Percentiles rank a stretch among this genome's conserved stretches.
Conservation (phyloP, 2,888 invertebrate genomes). For the Aleiodes testaceus region DNA sequence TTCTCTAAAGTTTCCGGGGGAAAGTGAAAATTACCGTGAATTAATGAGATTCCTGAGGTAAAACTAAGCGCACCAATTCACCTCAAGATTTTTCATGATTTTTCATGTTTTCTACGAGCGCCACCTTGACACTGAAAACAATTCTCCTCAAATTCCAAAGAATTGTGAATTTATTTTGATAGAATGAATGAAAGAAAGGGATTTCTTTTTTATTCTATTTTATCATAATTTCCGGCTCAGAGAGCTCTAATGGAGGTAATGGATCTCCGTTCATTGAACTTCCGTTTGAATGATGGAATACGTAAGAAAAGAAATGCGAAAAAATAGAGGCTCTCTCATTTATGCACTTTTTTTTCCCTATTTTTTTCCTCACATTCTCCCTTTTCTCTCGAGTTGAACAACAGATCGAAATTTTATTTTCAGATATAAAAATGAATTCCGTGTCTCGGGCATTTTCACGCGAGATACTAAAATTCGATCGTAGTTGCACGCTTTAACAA, state of each 20-base stretch:
- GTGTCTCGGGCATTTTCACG: slow-evolving; percentile 35
- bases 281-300: too few species aligned
- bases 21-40: too few species aligned
- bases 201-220: background rate
- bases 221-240: background rate
- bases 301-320: too few species aligned
- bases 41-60: background rate
- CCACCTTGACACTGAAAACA: slow-evolving; percentile 4
- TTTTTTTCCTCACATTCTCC: too few species aligned
- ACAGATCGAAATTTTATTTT: slow-evolving; percentile 36
- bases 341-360: slow-evolving; percentile 1
- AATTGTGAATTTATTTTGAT: too few species aligned
- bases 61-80: background rate
- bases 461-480: slow-evolving; percentile 27
- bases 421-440: slow-evolving; percentile 34
- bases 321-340: background rate
- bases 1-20: too few species aligned
- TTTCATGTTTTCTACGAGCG: background rate
- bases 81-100: background rate
- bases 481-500: slow-evolving; percentile 15
- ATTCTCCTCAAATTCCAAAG: background rate
- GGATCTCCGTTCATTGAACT: slow-evolving; percentile 1
- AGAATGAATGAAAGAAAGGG: too few species aligned
- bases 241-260: slow-evolving; percentile 5
- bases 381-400: background rate